Evolutionary conservation across 2,113 vertebrate species (phyloP).

Genomic region (Physeter macrocephalus): DNA sequence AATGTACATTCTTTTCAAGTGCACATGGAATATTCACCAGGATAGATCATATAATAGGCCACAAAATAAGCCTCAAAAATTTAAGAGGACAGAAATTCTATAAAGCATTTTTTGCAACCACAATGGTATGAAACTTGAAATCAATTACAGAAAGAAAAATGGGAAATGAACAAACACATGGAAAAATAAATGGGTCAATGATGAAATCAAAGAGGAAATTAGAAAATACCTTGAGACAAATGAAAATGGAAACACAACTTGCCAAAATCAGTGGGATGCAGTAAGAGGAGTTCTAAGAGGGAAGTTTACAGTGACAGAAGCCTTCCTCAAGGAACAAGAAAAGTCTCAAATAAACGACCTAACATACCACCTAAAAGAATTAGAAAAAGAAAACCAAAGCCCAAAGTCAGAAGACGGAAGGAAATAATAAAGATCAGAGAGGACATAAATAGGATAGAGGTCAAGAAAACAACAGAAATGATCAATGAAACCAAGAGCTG

Average conservation of each 20-base stretch:
- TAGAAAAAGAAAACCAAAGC: background rate
- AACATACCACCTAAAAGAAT: background rate
- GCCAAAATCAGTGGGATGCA: background rate
- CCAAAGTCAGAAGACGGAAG: background rate
- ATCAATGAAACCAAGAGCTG: background rate
- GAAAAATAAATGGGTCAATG: background rate
- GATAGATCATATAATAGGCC: too few relatives aligned
- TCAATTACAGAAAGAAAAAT: too few relatives aligned
- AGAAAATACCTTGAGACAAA: background rate
- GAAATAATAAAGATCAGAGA: background rate
- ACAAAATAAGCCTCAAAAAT: too few relatives aligned
- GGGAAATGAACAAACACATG: background rate
- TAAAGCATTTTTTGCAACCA: too few relatives aligned
- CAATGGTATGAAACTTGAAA: too few relatives aligned
- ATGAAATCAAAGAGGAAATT: background rate
- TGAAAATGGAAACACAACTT: background rate
- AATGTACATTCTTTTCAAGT: too few relatives aligned
- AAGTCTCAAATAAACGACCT: background rate
- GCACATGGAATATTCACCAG: too few relatives aligned
- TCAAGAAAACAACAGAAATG: background rate
- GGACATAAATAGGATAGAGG: background rate
- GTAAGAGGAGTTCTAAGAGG: background rate
- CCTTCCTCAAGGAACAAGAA: background rate
- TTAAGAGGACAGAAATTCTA: too few relatives aligned
- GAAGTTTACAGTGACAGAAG: background rate